Evolutionary conservation across 2,113 vertebrate species (phyloP).

Genomic region (Gymnogyps californianus): DNA sequence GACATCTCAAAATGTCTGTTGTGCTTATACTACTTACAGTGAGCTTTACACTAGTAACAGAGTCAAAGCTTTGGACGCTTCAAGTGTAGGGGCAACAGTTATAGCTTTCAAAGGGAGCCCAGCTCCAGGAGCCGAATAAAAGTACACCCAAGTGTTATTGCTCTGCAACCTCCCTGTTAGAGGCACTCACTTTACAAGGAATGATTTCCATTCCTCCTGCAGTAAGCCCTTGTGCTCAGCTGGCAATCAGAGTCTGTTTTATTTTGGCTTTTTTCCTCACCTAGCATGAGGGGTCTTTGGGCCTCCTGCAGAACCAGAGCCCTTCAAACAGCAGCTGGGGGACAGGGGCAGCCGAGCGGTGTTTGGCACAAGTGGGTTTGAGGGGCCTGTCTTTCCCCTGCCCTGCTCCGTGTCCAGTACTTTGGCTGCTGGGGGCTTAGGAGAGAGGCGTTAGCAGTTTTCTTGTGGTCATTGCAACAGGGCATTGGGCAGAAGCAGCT

Average conservation of each 20-base stretch:
- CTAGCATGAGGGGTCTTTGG: not conserved
- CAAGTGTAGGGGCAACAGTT: not conserved
- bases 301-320: not conserved
- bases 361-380: not conserved
- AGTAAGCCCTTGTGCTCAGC: not conserved
- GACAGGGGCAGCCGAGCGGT: rapidly evolving
- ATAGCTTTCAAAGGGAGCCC: not conserved
- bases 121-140: not conserved
- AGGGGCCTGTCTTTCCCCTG: not conserved
- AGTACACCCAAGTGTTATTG: not conserved
- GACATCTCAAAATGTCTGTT: not conserved
- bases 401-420: rapidly evolving
- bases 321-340: not conserved
- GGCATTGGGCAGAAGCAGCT: not conserved
- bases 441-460: not conserved
- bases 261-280: not conserved
- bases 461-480: not conserved
- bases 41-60: not conserved
- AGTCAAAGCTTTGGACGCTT: not conserved
- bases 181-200: not conserved
- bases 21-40: not conserved
- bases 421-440: not conserved
- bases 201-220: not conserved
- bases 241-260: not conserved
- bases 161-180: not conserved